These are phyloP conservation scores for Orchesella flavescens DNA, from an alignment of 2,888 invertebrate species.

Conservation along the genomic window DNA sequence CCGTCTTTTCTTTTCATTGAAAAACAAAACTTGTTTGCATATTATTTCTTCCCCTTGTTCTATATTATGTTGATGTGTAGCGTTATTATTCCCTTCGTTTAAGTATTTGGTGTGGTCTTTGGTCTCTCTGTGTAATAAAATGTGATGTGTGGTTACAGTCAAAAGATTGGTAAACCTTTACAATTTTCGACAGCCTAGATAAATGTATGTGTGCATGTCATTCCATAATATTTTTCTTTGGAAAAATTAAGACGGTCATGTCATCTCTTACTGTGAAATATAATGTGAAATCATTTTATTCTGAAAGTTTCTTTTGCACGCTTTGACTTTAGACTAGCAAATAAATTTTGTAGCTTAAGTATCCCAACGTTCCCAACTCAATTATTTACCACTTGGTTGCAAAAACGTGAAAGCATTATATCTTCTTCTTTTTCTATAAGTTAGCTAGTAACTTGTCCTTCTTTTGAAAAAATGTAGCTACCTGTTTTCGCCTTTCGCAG, in stretches of 20 bases:
- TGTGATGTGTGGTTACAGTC: slow-evolving; percentile 1
- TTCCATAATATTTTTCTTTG: slow-evolving; percentile 6
- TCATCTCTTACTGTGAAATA: neutral
- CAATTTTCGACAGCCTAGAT: too few species aligned
- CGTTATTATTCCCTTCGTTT: neutral
- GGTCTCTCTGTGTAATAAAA: slow-evolving; percentile 7
- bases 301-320: too few species aligned
- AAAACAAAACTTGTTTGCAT: slow-evolving; percentile 39
- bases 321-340: too few species aligned
- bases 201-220: too few species aligned
- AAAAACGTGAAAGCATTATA: neutral
- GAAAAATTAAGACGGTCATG: slow-evolving; percentile 23
- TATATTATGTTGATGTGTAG: neutral
- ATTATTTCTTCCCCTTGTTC: slow-evolving; percentile 12
- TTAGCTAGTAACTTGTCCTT: neutral
- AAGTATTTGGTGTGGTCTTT: neutral
- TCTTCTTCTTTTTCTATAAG: slow-evolving; percentile 7
- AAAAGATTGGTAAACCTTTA: neutral
- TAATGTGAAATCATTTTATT: too few species aligned
- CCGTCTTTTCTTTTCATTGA: too few species aligned
- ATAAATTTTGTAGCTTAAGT: slow-evolving; percentile 6
- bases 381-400: too few species aligned
- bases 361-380: too few species aligned
- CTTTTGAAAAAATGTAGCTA: slow-evolving; percentile 30
- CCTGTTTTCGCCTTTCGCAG: slow-evolving; percentile 46